Percentiles rank a stretch among this genome's conserved stretches.
Conservation (phyloP, 2,797 vertebrate genomes). For the Sebastes alutus region DNA sequence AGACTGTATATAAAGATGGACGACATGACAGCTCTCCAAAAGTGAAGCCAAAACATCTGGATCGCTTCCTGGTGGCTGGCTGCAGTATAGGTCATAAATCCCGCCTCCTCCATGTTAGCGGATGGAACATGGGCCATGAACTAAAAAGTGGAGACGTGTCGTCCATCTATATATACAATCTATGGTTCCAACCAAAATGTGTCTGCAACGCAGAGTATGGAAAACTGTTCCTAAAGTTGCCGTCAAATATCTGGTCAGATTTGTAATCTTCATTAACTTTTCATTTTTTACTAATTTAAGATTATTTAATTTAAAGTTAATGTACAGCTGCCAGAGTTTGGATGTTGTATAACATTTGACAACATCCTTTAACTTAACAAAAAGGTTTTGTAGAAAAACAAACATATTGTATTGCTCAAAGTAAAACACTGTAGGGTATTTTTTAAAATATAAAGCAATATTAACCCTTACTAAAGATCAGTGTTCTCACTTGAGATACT, state of each 20-base stretch:
- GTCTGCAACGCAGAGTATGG: too few relatives aligned
- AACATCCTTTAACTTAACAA: not conserved
- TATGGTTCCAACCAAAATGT: not conserved
- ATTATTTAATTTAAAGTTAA: not conserved
- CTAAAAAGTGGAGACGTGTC: too few relatives aligned
- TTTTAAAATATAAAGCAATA: too few relatives aligned
- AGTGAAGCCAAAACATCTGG: too few relatives aligned
- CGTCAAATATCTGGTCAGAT: not conserved
- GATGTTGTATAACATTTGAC: not conserved
- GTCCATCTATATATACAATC: too few relatives aligned
- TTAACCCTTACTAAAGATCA: too few relatives aligned
- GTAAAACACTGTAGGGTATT: not conserved
- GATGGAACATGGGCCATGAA: too few relatives aligned
- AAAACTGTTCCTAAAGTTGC: too few relatives aligned
- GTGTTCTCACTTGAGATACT: not conserved
- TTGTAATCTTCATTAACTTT: not conserved
- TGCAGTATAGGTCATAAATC: accelerated
- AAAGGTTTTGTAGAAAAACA: not conserved
- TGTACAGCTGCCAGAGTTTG: not conserved
- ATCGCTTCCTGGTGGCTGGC: too few relatives aligned
- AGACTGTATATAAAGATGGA: too few relatives aligned
- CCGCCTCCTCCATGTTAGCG: too few relatives aligned
- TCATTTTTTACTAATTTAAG: not conserved
- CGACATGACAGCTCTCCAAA: too few relatives aligned
- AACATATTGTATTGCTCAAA: not conserved